Evolutionary conservation across 1,140 invertebrate genomes (phyloP), one percentile per base, ranked within the genome.

Genomic region (Magallana angulata): DNA sequence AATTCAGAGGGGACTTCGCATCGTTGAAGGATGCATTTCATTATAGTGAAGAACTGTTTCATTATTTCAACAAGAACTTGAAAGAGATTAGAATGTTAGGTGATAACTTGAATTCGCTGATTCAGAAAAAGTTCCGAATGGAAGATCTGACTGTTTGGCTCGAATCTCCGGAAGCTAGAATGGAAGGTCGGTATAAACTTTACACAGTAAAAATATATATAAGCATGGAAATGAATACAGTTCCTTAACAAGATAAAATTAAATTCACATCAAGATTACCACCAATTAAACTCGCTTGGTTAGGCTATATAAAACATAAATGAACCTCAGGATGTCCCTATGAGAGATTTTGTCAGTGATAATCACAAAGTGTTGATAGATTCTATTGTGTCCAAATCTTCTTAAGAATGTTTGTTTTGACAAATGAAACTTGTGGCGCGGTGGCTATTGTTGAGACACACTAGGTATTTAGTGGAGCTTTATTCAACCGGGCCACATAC

Each of bases 21-120:
- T 89, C 88, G 9, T 57, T 89, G 11, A 87, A 84, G 12, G 88
- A 89, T 83, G 88, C 88, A 68, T 89, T 87, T 57, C 82, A 89
- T 60, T 85, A 89, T 56, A 87, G 86, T 83, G 88, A 89, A 76
- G 60, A 80, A 8, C 68, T 89, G 5, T 89, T 87, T 59, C 58
- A 85, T 16, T 85, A 85, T 48, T 36, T 89, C 0, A 89, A 89
- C 16, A 89, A 87, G 85, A 76, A 71, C 58, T 57, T 89, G 36
- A 89, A 89, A 36, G 88, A 89, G 36, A 80, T 89, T 56, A 83
- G 88, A 30, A 48, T 60, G 59, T 68, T 84, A 16, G 86, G 85
- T 16, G 88, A 89, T 30, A 84, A 87, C 18, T 36, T 89, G 18
- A 89, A 87, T 59, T 84, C 80, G 16, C 57, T 89, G 3, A 89